Evolutionary conservation across 2,113 vertebrate species (phyloP).

Genomic region (Hystrix cristata): DNA sequence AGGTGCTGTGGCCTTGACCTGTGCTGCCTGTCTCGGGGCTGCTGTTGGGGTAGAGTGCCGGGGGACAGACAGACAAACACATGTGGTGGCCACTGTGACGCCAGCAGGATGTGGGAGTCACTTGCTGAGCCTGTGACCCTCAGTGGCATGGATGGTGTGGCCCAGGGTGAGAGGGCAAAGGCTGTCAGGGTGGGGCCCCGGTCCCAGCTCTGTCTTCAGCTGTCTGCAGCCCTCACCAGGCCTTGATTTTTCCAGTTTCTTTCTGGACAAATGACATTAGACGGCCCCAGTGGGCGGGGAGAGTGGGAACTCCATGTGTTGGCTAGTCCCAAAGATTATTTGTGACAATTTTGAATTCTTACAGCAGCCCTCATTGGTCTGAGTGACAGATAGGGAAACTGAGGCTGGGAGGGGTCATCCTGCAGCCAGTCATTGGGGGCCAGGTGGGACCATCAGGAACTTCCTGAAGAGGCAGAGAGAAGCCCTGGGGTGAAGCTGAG

Average conservation of each 20-base stretch:
- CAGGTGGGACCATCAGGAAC: fast-evolving
- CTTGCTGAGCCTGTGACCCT: not conserved
- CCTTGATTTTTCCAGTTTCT: not conserved
- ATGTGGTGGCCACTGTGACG: fast-evolving
- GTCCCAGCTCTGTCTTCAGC: not conserved
- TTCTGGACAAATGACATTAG: too few species aligned
- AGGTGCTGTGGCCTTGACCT: not conserved
- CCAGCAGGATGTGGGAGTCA: not conserved
- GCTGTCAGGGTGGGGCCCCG: not conserved
- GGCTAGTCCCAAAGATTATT: fast-evolving
- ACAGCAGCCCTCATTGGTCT: not conserved
- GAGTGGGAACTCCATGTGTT: fast-evolving
- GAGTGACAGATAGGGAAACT: not conserved
- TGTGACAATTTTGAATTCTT: not conserved
- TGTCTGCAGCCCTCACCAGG: not conserved
- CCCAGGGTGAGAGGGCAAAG: not conserved
- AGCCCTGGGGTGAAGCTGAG: not conserved
- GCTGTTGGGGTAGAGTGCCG: not conserved
- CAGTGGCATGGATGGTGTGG: not conserved
- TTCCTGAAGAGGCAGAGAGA: not conserved
- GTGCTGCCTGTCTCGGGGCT: not conserved
- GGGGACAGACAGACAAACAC: too few species aligned
- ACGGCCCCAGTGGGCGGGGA: fast-evolving
- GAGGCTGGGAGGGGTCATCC: not conserved
- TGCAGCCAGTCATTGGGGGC: not conserved